A percentile compares a stretch with the other conserved stretches of the same genome.
Conservation (phyloP, 2,797 vertebrate genomes). For the Karalla daura region DNA sequence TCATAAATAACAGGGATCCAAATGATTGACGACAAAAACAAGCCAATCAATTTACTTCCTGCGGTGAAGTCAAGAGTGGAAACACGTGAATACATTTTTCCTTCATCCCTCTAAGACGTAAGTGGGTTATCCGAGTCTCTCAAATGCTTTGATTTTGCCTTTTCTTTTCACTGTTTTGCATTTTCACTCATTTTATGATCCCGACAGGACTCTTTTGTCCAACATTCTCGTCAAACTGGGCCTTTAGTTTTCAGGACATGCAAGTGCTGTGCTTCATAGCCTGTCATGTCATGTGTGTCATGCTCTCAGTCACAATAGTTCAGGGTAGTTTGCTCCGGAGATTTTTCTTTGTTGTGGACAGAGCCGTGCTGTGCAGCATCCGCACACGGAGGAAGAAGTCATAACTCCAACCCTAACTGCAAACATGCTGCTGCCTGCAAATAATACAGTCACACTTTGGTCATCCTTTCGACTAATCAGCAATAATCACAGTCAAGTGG, state of each 20-base stretch:
- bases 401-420: conserved; percentile 11
- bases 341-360: conserved; percentile 27
- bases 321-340: conserved; percentile 20
- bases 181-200: neutral
- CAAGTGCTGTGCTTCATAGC: too few species aligned
- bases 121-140: neutral
- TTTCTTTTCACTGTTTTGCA: neutral
- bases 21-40: neutral
- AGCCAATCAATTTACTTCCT: neutral
- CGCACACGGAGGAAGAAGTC: conserved; percentile 22
- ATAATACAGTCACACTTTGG: conserved; percentile 27
- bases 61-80: neutral
- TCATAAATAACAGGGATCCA: neutral
- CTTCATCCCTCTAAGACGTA: neutral
- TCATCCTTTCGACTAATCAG: conserved; percentile 2
- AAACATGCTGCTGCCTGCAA: conserved; percentile 12
- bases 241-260: neutral
- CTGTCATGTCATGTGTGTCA: conserved; percentile 12
- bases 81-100: neutral
- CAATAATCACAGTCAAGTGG: conserved; percentile 8
- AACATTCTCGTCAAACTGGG: neutral
- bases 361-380: conserved; percentile 43
- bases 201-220: neutral
- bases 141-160: neutral
- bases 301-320: neutral